Evolutionary conservation across 2,797 vertebrate species (phyloP), one percentile per base, ranked within the genome.

Genomic region (Danio jaintianensis): DNA sequence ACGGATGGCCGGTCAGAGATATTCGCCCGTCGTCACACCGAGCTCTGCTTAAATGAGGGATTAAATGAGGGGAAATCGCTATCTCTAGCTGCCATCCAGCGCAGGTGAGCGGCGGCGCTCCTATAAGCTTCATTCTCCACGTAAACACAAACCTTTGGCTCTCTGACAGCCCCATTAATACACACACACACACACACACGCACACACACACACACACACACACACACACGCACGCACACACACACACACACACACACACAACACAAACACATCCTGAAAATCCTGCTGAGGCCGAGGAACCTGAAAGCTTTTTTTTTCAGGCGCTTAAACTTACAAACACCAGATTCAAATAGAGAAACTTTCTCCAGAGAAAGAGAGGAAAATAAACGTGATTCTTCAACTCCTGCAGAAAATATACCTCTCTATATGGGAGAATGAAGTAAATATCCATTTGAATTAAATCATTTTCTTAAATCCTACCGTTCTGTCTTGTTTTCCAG

Each of bases 41-140:
- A 83, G 82, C 75, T 79, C 61, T 8, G 50, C 66, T 74, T 81
- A 83, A 86, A 86, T 69, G 53, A 38, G 20, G 82, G 80, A 84
- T 86, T 84, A 86, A 58, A 63, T 55, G 1, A 45, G 20, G 12
- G 67, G 76, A 72, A 64, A 72, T 74, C 22, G 43, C 75, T 79
- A 73, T 76, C 85, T 56, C 62, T 48, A 62, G 50, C 78, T 18
- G 20, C 58, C 81, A 70, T 82, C 68, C 75, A 71, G 61, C 55
- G 58, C 18, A 64, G 62, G 62, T 75, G 67, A 80, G 36, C 69
- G 71, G 55, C 38, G 42, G 68, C 74, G 66, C 70, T 75, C 81
- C 74, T 50, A 47, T 58, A 71, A 56, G 75, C 78, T 79, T 62
- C 74, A 62, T 43, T 68, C 68, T 79, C 63, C 58, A 20, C 15